Evolutionary conservation across 2,113 vertebrate genomes (phyloP), one percentile per base, ranked within the genome.

Genomic region (Pachypanchax playfairii): DNA sequence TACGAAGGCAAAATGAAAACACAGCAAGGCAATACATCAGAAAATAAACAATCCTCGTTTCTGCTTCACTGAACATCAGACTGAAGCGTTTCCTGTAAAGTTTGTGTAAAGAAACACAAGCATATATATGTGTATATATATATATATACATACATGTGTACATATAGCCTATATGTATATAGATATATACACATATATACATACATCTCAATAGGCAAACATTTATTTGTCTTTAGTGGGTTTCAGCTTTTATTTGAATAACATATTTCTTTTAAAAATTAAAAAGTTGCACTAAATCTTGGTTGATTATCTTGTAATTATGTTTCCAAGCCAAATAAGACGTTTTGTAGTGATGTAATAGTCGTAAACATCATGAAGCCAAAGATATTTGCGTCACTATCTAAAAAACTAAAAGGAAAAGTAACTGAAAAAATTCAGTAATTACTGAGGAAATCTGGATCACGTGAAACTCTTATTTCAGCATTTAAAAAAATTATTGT

Each of bases 1-100:
- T 44, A 33, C 78, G 86, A 89, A 87, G 85, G 87, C 85, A 75
- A 80, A 77, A 85, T 73, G 12, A 58, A 70, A 65, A 71, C 56
- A 77, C 26, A 50, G 33, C 42, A 87, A 89, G 70, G 78, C 71
- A 35, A 35, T 63, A 65, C 14, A 22, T 72, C 61, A 5, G 75
- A 65, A 6, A 70, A 75, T 14, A 56, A 70, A 74, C 67, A 57
- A 73, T 69, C 83, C 70, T 56, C 14, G 35, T 72, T 75, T 59
- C 41, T 47, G 58, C 26, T 49, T 65, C 58, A 70, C 55, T 29
- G 62, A 57, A 59, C 22, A 36, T 39, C 6, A 47, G 50, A 79
- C 65, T 60, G 36, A 65, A 79, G 65, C 58, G 21, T 67, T 41
- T 56, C 47, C 75, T 71, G 63, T 54, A 75, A 60, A 83, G 70